phyloP scores from a whole-genome alignment of 1,140 invertebrate species.

The Hyphantria cunea region DNA sequence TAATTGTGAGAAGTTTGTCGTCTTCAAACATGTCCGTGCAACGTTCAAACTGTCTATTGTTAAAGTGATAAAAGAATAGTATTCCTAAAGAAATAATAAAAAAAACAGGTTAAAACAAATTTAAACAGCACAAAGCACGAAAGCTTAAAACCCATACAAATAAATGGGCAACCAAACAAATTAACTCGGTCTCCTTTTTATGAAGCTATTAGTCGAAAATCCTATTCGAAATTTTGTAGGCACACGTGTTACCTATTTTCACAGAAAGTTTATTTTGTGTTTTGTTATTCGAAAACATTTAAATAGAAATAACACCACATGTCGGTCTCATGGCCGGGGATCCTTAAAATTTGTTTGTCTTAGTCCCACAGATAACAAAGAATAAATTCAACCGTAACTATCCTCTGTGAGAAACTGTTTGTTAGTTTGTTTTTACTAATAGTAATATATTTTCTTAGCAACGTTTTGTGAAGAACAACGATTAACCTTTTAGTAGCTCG shows the following conservation, averaged over 20 bases:
- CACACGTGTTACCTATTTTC: slow-evolving; percentile 37
- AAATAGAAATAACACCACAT: slow-evolving; percentile 46
- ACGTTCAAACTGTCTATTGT: too few relatives aligned
- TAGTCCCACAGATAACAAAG: slow-evolving; percentile 43
- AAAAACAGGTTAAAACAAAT: neutral
- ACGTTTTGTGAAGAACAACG: slow-evolving; percentile 11
- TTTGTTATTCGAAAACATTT: slow-evolving; percentile 37
- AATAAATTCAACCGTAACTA: slow-evolving; percentile 10
- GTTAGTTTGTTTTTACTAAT: slow-evolving; percentile 36
- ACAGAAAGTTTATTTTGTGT: slow-evolving; percentile 44
- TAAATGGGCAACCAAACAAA: slow-evolving; percentile 11
- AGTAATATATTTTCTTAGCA: slow-evolving; percentile 8
- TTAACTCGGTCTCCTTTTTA: neutral
- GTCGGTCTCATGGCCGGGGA: slow-evolving; percentile 27
- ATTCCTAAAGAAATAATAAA: neutral
- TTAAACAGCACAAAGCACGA: neutral
- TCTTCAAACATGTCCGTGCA: too few relatives aligned
- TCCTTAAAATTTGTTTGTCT: slow-evolving; percentile 41
- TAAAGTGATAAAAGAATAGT: neutral
- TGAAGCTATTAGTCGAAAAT: slow-evolving; percentile 6
- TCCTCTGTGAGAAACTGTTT: slow-evolving; percentile 42
- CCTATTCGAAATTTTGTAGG: slow-evolving; percentile 8
- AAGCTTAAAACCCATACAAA: neutral
- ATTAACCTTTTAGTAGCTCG: slow-evolving; percentile 17
- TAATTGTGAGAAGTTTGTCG: too few relatives aligned